A percentile compares a stretch with the other conserved stretches of the same genome.
Conservation (phyloP, 2,888 invertebrate species). For the Aphodius sticticus region DNA sequence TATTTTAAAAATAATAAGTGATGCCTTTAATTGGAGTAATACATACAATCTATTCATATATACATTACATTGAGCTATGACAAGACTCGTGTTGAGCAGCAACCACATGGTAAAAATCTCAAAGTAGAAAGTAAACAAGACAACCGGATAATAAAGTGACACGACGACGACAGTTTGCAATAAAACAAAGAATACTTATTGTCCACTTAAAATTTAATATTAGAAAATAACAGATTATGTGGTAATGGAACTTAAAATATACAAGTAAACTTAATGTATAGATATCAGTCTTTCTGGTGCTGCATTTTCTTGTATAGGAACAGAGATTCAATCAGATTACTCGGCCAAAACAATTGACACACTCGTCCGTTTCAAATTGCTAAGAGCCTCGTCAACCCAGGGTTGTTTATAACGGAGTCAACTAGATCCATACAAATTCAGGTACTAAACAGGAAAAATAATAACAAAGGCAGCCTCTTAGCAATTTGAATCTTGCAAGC, state of each 20-base stretch:
- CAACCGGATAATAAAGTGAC: neutral
- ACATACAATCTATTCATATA: conserved; percentile 25
- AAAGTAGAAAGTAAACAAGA: conserved; percentile 34
- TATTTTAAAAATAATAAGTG: conserved; percentile 33
- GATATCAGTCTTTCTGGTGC: conserved; percentile 40
- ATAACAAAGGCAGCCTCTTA: neutral
- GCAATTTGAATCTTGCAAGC: neutral
- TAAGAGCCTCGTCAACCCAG: neutral
- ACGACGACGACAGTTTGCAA: neutral
- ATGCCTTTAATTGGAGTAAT: conserved; percentile 31
- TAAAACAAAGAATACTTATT: conserved; percentile 22
- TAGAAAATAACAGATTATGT: conserved; percentile 31
- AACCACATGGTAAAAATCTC: conserved; percentile 30
- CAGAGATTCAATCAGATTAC: conserved; percentile 42
- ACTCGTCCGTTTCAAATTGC: conserved; percentile 12
- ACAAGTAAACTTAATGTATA: conserved; percentile 25
- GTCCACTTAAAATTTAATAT: conserved; percentile 33
- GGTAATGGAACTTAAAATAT: conserved; percentile 35
- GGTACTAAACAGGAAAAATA: conserved; percentile 15
- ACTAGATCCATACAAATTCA: conserved; percentile 9
- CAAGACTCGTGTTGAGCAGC: conserved; percentile 37
- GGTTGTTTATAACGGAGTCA: neutral
- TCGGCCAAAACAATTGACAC: conserved; percentile 27
- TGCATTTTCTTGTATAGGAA: conserved; percentile 39
- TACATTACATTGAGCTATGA: conserved; percentile 33